phyloP scores from a whole-genome alignment of 2,888 invertebrate genomes.

The Steinernema scapterisci region DNA sequence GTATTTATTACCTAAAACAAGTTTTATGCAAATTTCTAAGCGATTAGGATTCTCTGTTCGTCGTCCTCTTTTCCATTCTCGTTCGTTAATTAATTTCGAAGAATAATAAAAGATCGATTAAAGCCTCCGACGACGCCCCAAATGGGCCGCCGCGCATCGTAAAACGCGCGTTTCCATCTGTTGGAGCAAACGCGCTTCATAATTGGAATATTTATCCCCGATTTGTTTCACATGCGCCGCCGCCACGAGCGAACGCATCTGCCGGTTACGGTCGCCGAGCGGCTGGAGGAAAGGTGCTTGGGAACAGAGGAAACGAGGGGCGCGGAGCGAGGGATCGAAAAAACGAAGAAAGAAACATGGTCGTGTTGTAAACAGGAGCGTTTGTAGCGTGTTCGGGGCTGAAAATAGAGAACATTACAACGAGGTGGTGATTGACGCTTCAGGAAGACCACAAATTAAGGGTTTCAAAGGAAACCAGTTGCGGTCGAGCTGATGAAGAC shows the following conservation, averaged over 20 bases:
- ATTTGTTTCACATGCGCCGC: neutral
- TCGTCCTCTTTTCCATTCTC: neutral
- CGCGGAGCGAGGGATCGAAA: no score
- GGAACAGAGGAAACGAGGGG: no score
- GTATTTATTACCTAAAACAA: conserved; percentile 19
- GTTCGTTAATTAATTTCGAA: neutral
- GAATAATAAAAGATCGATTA: conserved; percentile 15
- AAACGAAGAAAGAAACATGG: no score
- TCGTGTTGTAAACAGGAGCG: no score
- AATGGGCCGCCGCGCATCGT: neutral
- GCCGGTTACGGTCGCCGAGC: no score
- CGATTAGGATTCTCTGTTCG: conserved; percentile 20
- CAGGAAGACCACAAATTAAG: no score
- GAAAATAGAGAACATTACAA: no score
- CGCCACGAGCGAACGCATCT: neutral
- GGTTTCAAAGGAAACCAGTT: no score
- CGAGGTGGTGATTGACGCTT: no score
- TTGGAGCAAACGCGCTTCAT: neutral
- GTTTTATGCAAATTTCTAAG: conserved; percentile 31
- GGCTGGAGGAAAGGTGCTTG: no score
- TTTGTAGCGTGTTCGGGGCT: no score
- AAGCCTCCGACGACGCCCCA: neutral
- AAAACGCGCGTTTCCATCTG: conserved; percentile 9
- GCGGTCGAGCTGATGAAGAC: no score
- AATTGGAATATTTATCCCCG: neutral